A percentile compares a stretch with the other conserved stretches of the same genome.
Evolutionary conservation across 2,797 vertebrate genomes (phyloP).

Genomic region (Bradypodion ventrale): DNA sequence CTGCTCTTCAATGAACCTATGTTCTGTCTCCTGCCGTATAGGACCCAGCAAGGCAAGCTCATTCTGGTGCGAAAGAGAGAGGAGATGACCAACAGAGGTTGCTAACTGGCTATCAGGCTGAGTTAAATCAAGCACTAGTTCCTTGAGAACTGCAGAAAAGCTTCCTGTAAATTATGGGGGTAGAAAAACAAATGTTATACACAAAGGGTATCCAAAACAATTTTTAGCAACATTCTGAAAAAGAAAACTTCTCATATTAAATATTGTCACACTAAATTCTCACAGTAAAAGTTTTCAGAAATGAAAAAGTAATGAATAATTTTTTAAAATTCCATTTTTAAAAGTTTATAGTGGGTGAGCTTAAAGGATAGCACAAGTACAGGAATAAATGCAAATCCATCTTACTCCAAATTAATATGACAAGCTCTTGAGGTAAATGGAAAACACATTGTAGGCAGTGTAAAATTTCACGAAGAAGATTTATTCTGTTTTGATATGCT

Average conservation of each 20-base stretch:
- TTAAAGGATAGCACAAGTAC: not conserved
- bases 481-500: not conserved
- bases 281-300: not conserved
- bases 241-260: not conserved
- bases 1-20: conserved; percentile 89
- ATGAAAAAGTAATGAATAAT: not conserved
- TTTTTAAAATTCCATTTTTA: not conserved
- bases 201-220: not conserved
- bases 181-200: conserved; percentile 19
- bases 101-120: conserved; percentile 80
- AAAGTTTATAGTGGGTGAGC: not conserved
- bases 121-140: conserved; percentile 86
- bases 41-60: conserved; percentile 85
- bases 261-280: too few relatives aligned
- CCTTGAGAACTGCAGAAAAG: conserved; percentile 83
- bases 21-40: conserved; percentile 79
- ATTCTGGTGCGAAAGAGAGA: conserved; percentile 82
- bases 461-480: not conserved
- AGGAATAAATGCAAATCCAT: not conserved
- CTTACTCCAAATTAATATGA: not conserved
- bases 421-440: not conserved
- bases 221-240: conserved; percentile 33
- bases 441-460: too few relatives aligned
- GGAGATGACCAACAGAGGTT: conserved; percentile 83
- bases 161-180: conserved; percentile 75